phyloP scores from a whole-genome alignment of 1,140 invertebrate species.

The Meloidogyne hapla region DNA sequence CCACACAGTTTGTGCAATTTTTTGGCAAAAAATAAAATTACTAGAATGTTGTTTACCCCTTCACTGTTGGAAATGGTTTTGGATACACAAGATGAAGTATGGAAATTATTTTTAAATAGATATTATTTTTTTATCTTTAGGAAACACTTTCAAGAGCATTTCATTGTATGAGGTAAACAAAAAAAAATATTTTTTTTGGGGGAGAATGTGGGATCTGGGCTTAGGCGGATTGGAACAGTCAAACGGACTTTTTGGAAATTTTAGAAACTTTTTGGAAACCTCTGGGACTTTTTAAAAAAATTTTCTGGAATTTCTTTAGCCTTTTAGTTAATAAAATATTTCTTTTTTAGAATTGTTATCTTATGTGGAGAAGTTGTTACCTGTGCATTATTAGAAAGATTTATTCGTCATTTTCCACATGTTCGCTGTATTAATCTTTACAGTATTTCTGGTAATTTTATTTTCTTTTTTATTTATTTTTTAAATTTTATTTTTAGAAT shows the following conservation, averaged over 20 bases:
- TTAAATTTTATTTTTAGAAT: neutral
- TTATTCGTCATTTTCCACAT: constrained; percentile 64
- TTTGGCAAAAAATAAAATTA: constrained; percentile 64
- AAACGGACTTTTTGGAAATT: no score
- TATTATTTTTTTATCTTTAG: neutral
- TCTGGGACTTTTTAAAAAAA: no score
- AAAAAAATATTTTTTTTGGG: neutral
- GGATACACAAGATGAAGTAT: constrained; percentile 49
- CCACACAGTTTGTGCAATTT: constrained; percentile 64
- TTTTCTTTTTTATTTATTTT: constrained; percentile 24
- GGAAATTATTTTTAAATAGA: neutral
- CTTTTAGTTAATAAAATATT: no score
- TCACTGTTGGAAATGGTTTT: constrained; percentile 66
- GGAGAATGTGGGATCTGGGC: no score
- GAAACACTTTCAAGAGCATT: constrained; percentile 11
- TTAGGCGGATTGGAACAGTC: no score
- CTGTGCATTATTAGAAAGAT: constrained; percentile 64
- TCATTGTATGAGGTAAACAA: constrained; percentile 11
- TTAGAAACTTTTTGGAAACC: no score
- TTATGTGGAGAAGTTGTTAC: constrained; percentile 68
- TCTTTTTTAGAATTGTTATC: constrained; percentile 63
- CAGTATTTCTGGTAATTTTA: constrained; percentile 64
- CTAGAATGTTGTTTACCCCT: constrained; percentile 67
- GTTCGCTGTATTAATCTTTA: constrained; percentile 66
- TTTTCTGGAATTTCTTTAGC: no score